Conservation (phyloP, 1,140 invertebrate species). For the Caenorhabditis elegans region DNA sequence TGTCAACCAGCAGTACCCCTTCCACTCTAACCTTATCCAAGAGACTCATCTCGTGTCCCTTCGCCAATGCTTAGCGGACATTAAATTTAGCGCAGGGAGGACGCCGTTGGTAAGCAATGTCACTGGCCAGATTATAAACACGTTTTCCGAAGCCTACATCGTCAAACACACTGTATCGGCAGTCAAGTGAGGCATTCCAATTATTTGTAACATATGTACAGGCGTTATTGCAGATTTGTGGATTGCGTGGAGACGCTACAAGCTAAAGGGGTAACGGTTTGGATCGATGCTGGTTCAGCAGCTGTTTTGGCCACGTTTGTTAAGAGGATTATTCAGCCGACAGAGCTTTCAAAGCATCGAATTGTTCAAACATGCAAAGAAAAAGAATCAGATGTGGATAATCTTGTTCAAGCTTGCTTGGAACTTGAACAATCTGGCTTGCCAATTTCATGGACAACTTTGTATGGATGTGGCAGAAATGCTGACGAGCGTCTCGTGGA, state of each 20-base stretch:
- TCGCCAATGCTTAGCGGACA: neutral
- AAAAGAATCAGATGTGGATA: conserved; percentile 4
- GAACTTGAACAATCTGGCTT: conserved; percentile 19
- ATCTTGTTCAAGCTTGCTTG: neutral
- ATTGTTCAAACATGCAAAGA: conserved; percentile 35
- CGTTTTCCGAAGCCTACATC: conserved; percentile 30
- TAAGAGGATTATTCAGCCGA: neutral
- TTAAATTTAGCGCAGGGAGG: neutral
- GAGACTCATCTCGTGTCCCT: conserved; percentile 25
- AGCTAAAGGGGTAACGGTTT: conserved; percentile 25
- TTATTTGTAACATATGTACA: neutral
- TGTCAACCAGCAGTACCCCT: conserved; percentile 45
- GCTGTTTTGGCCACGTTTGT: conserved; percentile 1
- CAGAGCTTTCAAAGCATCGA: neutral
- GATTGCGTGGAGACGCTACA: conserved; percentile 13
- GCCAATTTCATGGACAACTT: neutral
- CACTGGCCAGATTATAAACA: conserved; percentile 28
- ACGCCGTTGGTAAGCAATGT: conserved; percentile 46
- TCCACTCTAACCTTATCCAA: conserved; percentile 46
- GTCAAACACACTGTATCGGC: conserved; percentile 33
- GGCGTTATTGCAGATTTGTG: neutral
- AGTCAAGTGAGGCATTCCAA: neutral
- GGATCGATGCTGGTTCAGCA: conserved; percentile 40
- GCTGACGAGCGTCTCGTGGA: neutral
- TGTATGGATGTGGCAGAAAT: neutral